Base-by-base conservation (phyloP, 2,113 vertebrate species). In the Plectropomus leopardus region DNA sequence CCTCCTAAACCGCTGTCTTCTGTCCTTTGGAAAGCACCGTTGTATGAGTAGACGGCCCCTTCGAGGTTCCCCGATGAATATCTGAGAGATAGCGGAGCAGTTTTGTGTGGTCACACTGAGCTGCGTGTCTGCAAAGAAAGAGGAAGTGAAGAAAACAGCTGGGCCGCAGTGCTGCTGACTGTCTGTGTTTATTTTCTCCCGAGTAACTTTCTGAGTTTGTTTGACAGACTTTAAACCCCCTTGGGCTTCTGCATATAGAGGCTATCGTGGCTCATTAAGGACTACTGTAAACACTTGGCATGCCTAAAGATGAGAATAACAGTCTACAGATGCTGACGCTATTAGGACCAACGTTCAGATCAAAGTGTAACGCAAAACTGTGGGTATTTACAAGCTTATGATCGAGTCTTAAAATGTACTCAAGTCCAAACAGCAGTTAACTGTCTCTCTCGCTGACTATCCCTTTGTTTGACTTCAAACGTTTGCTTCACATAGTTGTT, bases 151-250 rank as follows among this genome's bases (percentile, higher is more conserved):
- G 23, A 69, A 67, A 64, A 55, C 63, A 28, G 61, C 44, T 69
- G 23, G 48, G 24, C 24, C 24, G 14, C 45, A 32, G 23, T 60
- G 55, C 60, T 42, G 65, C 59, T 48, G 72, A 45, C 57, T 21
- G 32, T 83, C 64, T 47, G 61, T 66, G 50, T 89, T 91, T 73
- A 85, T 83, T 84, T 85, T 78, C 36, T 69, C 65, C 28, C 3
- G 13, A 70, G 44, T 34, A 59, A 75, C 76, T 28, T 78, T 67
- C n/a, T 57, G 54, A 82, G 40, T 80, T 73, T 71, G 82, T 88
- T 90, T 84, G 68, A 81, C 73, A 75, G 78, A 48, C 21, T 78
- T 74, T 58, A 82, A 78, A 84, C 77, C 72, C 55, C 21, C 54
- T 17, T 50, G 23, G 64, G 44, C 69, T 54, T n/a, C 30, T 30